Evolutionary conservation across 2,888 invertebrate species (phyloP), one percentile per base, ranked within the genome.

Genomic region (Xestia ashworthii): DNA sequence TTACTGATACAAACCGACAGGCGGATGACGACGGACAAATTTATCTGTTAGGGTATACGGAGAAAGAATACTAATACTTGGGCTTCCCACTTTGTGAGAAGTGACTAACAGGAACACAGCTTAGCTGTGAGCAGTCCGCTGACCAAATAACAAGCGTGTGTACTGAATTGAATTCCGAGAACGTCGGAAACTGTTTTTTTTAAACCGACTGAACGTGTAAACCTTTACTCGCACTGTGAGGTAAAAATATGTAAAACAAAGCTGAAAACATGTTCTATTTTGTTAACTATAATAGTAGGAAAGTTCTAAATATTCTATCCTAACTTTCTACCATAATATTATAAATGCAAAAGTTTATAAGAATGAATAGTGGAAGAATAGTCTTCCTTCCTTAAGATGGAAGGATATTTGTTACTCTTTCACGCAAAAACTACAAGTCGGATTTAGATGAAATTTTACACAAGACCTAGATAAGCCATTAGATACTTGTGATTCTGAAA

Each of bases 21-120:
- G 83, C 85, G 71, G 74, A 85, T 89, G 87, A 88, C 87, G 84
- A 84, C 83, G 82, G 85, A 83, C 79, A 86, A 87, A 89, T 90
- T 86, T 89, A 89, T 89, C 83, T 83, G 75, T 83, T 79, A 82
- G 74, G 76, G 66, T 74, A 44, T 44, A 86, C 86, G 87, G 53
- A 82, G 62, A 74, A 84, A 81, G 86, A 89, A 88, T 88, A 89
- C 82, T 84, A 86, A 89, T 88, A 84, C 77, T 78, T 69, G 68
- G 32, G 78, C 70, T 81, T 48, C 38, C 67, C 65, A 74, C 75
- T 76, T 80, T 72, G 46, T 71, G 5, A 22, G 32, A 66, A 70
- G 41, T 75, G 71, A 77, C 62, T 60, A 60, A 68, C 16, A 67
- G 58, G 58, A 74, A 79, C 25, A 77, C 62, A 66, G 65, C 60